Percentiles rank a stretch among this genome's conserved stretches.
Evolutionary conservation across 2,888 invertebrate species (phyloP).

Genomic region (Tenthredo scrophulariae): DNA sequence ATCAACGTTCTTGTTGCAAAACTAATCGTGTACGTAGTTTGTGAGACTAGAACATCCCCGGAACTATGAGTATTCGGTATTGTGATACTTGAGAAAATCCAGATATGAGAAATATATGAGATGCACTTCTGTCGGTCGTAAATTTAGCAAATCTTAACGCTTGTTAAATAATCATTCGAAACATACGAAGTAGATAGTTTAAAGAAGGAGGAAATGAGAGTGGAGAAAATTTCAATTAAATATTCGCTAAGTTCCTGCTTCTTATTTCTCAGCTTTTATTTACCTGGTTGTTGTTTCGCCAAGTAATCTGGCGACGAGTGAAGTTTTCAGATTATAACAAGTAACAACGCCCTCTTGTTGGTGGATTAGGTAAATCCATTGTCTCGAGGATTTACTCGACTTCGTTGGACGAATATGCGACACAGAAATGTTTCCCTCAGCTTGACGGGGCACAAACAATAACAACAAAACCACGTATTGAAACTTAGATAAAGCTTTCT

Average conservation of each 20-base stretch:
- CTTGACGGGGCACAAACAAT: conserved; percentile 29
- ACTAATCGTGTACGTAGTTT: neutral
- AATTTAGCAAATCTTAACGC: neutral
- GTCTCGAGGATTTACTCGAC: conserved; percentile 44
- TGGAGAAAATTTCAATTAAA: neutral
- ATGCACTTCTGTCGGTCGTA: neutral
- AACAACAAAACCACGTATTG: conserved; percentile 12
- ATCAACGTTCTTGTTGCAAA: neutral
- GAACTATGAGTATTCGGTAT: neutral
- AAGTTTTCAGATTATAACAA: conserved; percentile 44
- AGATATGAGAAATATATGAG: neutral
- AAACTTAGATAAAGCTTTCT: conserved; percentile 10
- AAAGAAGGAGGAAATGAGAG: neutral
- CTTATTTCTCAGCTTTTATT: neutral
- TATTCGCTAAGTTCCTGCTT: neutral
- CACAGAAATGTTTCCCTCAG: neutral
- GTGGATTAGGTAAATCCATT: conserved; percentile 43
- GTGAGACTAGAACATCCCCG: neutral
- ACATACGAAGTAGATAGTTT: neutral
- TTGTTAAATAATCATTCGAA: neutral
- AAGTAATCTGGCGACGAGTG: conserved; percentile 32
- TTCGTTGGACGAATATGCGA: conserved; percentile 10
- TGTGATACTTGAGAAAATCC: neutral
- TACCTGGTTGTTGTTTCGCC: neutral
- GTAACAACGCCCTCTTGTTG: neutral